phyloP scores from a whole-genome alignment of 2,888 invertebrate species.

The Catocala nupta region DNA sequence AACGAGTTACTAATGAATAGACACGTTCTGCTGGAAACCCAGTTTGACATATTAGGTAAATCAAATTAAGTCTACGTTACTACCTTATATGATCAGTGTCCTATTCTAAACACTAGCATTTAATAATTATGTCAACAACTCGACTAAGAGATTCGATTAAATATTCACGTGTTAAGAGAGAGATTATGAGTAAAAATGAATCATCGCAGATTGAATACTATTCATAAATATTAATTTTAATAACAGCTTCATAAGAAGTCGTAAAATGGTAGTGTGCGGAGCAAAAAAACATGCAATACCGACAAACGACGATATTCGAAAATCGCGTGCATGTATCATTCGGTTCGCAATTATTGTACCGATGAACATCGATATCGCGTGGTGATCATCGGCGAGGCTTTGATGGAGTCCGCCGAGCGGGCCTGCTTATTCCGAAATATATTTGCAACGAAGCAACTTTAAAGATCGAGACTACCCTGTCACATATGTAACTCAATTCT shows the following conservation, averaged over 20 bases:
- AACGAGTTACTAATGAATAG: conserved; percentile 1
- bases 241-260: conserved; percentile 67
- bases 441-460: conserved; percentile 32
- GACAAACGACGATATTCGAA: conserved; percentile 64
- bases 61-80: neutral
- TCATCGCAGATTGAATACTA: conserved; percentile 18
- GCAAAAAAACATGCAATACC: conserved; percentile 58
- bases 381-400: conserved; percentile 67
- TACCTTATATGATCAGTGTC: conserved; percentile 17
- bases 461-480: conserved; percentile 24
- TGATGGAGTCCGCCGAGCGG: conserved; percentile 55
- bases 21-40: neutral
- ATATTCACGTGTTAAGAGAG: too few relatives aligned
- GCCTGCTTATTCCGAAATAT: conserved; percentile 55
- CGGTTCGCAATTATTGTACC: conserved; percentile 78
- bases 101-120: conserved; percentile 22
- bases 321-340: conserved; percentile 83
- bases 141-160: too few relatives aligned
- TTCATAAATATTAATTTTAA: conserved; percentile 64
- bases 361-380: conserved; percentile 81
- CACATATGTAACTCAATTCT: conserved; percentile 28
- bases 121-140: too few relatives aligned
- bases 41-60: conserved; percentile 6
- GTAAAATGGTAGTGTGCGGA: conserved; percentile 59
- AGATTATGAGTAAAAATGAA: too few relatives aligned